These are phyloP conservation scores for Limanda limanda DNA, from an alignment of 2,113 vertebrate genomes.

Conservation along the genomic window DNA sequence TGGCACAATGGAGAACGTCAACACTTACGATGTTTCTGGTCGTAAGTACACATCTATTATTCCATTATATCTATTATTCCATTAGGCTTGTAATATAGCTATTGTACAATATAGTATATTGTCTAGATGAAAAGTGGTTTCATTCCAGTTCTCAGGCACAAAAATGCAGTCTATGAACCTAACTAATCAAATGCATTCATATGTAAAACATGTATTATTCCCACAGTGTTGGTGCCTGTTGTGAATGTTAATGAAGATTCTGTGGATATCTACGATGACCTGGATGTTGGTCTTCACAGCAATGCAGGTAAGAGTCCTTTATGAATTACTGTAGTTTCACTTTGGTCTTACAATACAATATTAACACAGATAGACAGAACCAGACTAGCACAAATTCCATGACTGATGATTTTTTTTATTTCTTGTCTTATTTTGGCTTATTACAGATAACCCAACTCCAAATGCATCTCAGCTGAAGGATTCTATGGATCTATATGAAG, in stretches of 20 bases:
- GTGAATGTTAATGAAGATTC: slow-evolving; percentile 88
- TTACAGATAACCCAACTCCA: slow-evolving; percentile 67
- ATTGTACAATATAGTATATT: background rate
- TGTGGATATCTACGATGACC: slow-evolving; percentile 94
- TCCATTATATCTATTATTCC: background rate
- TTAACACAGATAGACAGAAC: background rate
- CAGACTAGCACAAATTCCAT: background rate
- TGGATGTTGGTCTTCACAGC: slow-evolving; percentile 74
- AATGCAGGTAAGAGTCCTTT: slow-evolving; percentile 52
- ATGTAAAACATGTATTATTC: background rate
- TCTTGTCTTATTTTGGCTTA: background rate
- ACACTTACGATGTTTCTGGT: background rate
- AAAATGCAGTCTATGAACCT: background rate
- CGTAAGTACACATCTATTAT: slow-evolving; percentile 47
- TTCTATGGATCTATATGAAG: slow-evolving; percentile 94
- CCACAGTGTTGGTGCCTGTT: slow-evolving; percentile 43
- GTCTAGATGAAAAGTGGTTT: background rate
- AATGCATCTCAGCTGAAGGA: slow-evolving; percentile 75
- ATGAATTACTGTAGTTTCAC: background rate
- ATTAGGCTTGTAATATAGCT: background rate
- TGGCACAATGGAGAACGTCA: slow-evolving; percentile 40
- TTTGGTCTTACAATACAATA: background rate
- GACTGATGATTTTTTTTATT: background rate
- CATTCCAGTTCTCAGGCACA: background rate
- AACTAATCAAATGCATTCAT: background rate